A percentile compares a stretch with the other conserved stretches of the same genome.
These are phyloP conservation scores for Dysdera silvatica DNA, from an alignment of 1,140 invertebrate species.

Conservation along the genomic window DNA sequence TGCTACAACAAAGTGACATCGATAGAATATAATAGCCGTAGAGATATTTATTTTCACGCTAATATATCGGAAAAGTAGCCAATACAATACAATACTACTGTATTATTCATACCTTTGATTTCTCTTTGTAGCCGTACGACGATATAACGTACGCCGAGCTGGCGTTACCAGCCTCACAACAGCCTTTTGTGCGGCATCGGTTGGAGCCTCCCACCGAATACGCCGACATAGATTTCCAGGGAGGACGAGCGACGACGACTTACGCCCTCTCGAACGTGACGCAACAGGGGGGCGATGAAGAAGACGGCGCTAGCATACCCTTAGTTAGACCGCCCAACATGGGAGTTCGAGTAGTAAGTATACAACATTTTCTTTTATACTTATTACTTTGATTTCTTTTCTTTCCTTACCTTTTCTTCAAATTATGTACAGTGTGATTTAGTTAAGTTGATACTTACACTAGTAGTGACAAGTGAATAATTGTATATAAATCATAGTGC, in stretches of 20 bases:
- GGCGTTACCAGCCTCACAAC: conserved; percentile 14
- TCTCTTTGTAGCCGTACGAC: conserved; percentile 14
- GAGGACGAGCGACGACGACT: conserved; percentile 17
- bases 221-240: conserved; percentile 28
- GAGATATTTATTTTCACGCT: no score
- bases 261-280: neutral
- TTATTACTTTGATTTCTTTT: neutral
- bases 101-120: neutral
- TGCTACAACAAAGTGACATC: no score
- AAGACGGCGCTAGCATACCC: conserved; percentile 14
- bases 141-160: conserved; percentile 27
- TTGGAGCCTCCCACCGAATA: conserved; percentile 28
- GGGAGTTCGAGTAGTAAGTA: conserved; percentile 21
- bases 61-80: no score
- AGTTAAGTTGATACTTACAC: no score
- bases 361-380: no score
- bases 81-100: no score
- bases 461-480: no score
- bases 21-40: no score
- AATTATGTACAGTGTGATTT: no score
- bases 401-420: neutral
- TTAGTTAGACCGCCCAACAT: conserved; percentile 22
- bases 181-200: conserved; percentile 9
- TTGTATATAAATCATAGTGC: no score
- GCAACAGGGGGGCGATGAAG: conserved; percentile 12